phyloP scores from a whole-genome alignment of 2,797 vertebrate species.

The Bradypus variegatus region DNA sequence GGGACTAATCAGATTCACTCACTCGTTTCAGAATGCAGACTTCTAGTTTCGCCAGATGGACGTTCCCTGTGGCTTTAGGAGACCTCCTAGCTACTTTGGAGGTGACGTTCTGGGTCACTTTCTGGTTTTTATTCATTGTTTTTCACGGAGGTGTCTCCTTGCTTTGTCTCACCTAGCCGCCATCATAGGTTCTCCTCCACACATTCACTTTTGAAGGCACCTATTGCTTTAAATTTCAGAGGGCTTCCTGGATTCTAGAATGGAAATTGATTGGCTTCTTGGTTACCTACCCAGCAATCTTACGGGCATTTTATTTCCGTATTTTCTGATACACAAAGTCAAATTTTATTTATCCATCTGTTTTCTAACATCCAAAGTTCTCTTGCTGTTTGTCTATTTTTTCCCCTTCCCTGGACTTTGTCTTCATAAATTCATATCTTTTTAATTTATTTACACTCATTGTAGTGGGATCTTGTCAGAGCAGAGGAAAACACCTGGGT shows the following conservation, averaged over 20 bases:
- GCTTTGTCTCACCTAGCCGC: no score
- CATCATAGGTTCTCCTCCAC: no score
- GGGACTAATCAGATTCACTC: no score
- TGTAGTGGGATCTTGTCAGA: background rate
- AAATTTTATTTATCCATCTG: conserved; percentile 49
- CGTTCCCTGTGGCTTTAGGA: no score
- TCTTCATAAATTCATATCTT: background rate
- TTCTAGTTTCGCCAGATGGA: no score
- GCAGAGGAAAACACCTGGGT: background rate
- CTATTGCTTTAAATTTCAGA: background rate
- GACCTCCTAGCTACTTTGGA: no score
- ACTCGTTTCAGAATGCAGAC: no score
- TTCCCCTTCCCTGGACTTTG: background rate
- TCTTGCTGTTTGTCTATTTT: background rate
- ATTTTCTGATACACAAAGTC: conserved; percentile 36
- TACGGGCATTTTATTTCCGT: conserved; percentile 38
- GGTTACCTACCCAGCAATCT: conserved; percentile 16
- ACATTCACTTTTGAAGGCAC: background rate
- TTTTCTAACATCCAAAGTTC: conserved; percentile 31
- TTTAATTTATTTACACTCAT: background rate
- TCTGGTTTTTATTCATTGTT: no score
- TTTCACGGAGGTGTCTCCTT: no score
- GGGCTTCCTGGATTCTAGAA: background rate
- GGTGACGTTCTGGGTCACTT: no score
- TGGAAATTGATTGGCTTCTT: conserved; percentile 28